Percentiles rank a stretch among this genome's conserved stretches.
phyloP scores from a whole-genome alignment of 2,113 vertebrate species.

The Camarhynchus parvulus region DNA sequence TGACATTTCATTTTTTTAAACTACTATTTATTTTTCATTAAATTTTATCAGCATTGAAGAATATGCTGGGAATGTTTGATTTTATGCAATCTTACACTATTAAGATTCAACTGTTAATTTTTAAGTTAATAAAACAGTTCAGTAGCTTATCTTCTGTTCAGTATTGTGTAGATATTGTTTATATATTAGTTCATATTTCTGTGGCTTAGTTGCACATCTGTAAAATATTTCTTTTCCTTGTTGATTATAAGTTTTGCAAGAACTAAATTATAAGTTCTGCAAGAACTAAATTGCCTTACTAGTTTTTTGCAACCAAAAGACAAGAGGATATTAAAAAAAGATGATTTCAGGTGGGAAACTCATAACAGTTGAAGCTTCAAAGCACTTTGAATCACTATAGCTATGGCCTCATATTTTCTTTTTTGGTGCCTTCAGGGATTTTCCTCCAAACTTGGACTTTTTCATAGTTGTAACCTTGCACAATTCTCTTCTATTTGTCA shows the following conservation, averaged over 20 bases:
- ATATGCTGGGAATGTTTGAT: not conserved
- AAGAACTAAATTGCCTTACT: not conserved
- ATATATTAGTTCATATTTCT: not conserved
- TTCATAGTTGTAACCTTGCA: not conserved
- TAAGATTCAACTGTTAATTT: not conserved
- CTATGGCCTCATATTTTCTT: not conserved
- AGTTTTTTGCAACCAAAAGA: not conserved
- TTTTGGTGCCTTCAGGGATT: not conserved
- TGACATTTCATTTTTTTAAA: not conserved
- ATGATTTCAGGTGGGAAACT: not conserved
- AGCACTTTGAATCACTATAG: not conserved
- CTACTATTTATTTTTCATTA: rapidly evolving
- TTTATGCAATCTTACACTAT: not conserved
- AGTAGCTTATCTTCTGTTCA: not conserved
- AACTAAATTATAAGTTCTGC: not conserved
- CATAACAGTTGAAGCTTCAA: not conserved
- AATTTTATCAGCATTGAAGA: not conserved
- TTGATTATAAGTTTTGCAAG: not conserved
- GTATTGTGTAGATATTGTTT: not conserved
- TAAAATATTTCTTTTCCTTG: not conserved
- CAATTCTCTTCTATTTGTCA: not conserved
- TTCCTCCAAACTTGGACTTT: not conserved
- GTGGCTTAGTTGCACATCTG: not conserved
- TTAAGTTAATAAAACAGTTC: not conserved
- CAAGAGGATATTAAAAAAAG: not conserved